A percentile compares a stretch with the other conserved stretches of the same genome.
These are phyloP conservation scores for Drosophila punjabiensis DNA, from an alignment of 1,140 invertebrate genomes.

Conservation along the genomic window DNA sequence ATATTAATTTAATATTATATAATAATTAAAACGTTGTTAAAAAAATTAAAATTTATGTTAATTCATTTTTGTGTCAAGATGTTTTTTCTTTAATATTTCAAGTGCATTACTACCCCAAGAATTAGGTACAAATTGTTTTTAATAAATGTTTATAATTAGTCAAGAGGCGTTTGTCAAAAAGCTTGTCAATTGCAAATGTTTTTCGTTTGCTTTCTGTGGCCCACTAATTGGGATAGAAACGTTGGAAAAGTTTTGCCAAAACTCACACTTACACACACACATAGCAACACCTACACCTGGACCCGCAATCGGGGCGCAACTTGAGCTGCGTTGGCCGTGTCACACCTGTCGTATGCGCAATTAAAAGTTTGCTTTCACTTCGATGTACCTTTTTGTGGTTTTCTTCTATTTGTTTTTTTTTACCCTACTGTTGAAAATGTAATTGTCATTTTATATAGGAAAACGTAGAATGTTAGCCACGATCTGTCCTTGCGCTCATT, in stretches of 20 bases:
- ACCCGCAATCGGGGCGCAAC: slow-evolving; percentile 7
- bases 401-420: neutral
- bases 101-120: neutral
- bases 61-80: too few relatives aligned
- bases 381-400: slow-evolving; percentile 16
- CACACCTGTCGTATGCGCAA: slow-evolving; percentile 77
- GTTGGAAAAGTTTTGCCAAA: slow-evolving; percentile 41
- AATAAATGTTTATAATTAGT: slow-evolving; percentile 64
- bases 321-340: slow-evolving; percentile 47
- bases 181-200: slow-evolving; percentile 68
- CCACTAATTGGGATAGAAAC: slow-evolving; percentile 52
- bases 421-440: slow-evolving; percentile 26
- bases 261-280: slow-evolving; percentile 17
- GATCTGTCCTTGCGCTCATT: slow-evolving; percentile 55
- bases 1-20: too few relatives aligned
- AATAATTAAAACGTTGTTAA: too few relatives aligned
- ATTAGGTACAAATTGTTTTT: neutral
- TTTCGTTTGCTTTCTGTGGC: slow-evolving; percentile 14
- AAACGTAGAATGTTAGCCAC: slow-evolving; percentile 36
- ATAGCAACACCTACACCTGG: neutral
- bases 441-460: slow-evolving; percentile 73
- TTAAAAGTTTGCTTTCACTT: slow-evolving; percentile 68
- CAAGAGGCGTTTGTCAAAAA: slow-evolving; percentile 24
- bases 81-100: too few relatives aligned
- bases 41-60: too few relatives aligned